These are phyloP conservation scores for Eueremaeus valkanovi DNA, from an alignment of 2,888 invertebrate species.

Conservation along the genomic window DNA sequence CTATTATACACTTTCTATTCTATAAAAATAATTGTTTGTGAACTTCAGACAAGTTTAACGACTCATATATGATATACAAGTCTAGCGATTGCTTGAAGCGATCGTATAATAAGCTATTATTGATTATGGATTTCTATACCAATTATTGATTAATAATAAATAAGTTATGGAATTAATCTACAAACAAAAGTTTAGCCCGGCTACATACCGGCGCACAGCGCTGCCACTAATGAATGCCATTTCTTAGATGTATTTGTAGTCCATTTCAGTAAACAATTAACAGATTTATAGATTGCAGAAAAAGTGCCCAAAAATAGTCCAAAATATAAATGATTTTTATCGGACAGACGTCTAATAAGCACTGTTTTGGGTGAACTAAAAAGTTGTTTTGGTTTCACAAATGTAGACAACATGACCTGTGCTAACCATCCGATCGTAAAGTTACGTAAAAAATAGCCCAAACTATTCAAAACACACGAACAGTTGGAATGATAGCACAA, in stretches of 20 bases:
- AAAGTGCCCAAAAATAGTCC: conserved; percentile 40
- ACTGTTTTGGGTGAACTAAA: background rate
- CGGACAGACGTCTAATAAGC: background rate
- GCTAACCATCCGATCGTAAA: conserved; percentile 31
- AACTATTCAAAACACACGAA: conserved; percentile 22
- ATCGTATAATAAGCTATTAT: too few relatives aligned
- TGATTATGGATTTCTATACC: too few relatives aligned
- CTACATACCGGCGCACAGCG: conserved; percentile 65
- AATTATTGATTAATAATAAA: too few relatives aligned
- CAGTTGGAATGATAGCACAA: conserved; percentile 8
- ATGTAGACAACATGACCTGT: conserved; percentile 8
- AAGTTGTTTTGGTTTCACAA: conserved; percentile 1
- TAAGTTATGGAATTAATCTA: too few relatives aligned
- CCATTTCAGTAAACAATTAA: conserved; percentile 64
- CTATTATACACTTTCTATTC: too few relatives aligned
- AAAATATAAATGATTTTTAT: conserved; percentile 23
- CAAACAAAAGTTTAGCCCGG: too few relatives aligned
- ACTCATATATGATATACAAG: too few relatives aligned
- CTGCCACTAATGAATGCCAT: conserved; percentile 65
- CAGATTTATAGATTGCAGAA: conserved; percentile 13
- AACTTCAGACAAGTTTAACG: too few relatives aligned
- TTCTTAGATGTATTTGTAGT: conserved; percentile 58
- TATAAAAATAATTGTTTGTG: too few relatives aligned
- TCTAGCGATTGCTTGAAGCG: too few relatives aligned
- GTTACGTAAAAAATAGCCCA: background rate